Evolutionary conservation across 2,888 invertebrate genomes (phyloP).

Genomic region (Drosophila acutilabella): DNA sequence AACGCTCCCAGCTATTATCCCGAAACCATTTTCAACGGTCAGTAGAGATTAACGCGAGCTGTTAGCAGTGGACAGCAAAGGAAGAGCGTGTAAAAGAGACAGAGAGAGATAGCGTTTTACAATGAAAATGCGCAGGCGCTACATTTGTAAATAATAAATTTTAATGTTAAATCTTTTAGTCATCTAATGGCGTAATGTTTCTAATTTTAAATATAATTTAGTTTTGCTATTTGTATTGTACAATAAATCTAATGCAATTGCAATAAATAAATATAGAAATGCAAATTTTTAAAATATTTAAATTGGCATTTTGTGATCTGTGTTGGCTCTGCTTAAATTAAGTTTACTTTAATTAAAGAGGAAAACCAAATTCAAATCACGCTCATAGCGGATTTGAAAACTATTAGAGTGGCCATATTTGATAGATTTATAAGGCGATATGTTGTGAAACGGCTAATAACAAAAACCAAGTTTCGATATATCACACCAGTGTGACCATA

Average conservation of each 20-base stretch:
- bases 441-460: too few species aligned
- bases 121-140: constrained; percentile 48
- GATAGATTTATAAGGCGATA: too few species aligned
- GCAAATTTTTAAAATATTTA: neutral
- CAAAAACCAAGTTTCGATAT: too few species aligned
- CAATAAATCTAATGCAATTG: constrained; percentile 55
- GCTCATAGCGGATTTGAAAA: too few species aligned
- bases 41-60: constrained; percentile 61
- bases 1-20: constrained; percentile 85
- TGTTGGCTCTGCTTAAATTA: too few species aligned
- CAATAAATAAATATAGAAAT: constrained; percentile 44
- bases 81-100: neutral
- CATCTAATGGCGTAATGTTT: constrained; percentile 69
- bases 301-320: neutral
- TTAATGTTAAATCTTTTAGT: constrained; percentile 57
- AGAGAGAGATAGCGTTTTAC: constrained; percentile 5
- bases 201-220: constrained; percentile 48
- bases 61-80: neutral
- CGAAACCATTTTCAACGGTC: constrained; percentile 84
- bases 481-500: neutral
- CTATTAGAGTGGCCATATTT: too few species aligned
- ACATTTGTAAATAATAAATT: constrained; percentile 57
- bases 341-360: too few species aligned
- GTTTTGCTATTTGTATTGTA: constrained; percentile 60
- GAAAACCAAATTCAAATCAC: too few species aligned